Evolutionary conservation across 2,113 vertebrate genomes (phyloP).

Genomic region (Myocastor coypus): DNA sequence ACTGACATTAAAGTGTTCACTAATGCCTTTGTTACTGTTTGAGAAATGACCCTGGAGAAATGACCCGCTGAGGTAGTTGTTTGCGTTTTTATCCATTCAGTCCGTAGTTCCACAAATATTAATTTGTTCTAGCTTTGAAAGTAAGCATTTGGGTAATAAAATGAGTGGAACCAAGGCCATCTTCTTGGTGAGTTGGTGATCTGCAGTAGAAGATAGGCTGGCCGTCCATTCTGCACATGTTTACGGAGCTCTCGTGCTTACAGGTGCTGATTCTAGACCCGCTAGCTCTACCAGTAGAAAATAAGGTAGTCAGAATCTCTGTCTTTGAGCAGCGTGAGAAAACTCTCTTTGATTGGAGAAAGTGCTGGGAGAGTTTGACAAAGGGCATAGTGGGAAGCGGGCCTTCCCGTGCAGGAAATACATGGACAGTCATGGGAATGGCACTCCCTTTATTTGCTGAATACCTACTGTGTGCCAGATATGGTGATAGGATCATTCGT

Average conservation of each 20-base stretch:
- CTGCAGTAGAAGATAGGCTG: background rate
- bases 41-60: background rate
- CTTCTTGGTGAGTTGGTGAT: background rate
- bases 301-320: background rate
- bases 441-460: background rate
- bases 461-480: background rate
- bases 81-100: background rate
- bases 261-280: background rate
- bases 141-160: background rate
- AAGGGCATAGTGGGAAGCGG: background rate
- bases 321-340: background rate
- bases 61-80: background rate
- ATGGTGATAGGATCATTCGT: background rate
- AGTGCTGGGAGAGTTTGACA: background rate
- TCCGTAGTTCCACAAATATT: constrained; percentile 8
- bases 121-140: background rate
- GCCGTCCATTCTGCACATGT: background rate
- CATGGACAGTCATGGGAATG: background rate
- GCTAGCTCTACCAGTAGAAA: background rate
- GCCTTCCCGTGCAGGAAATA: background rate
- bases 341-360: background rate
- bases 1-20: background rate
- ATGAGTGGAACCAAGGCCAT: background rate
- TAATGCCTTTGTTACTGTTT: background rate
- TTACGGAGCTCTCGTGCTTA: background rate